A percentile compares a stretch with the other conserved stretches of the same genome.
Conservation (phyloP, 2,888 invertebrate species). For the Eupithecia abbreviata region DNA sequence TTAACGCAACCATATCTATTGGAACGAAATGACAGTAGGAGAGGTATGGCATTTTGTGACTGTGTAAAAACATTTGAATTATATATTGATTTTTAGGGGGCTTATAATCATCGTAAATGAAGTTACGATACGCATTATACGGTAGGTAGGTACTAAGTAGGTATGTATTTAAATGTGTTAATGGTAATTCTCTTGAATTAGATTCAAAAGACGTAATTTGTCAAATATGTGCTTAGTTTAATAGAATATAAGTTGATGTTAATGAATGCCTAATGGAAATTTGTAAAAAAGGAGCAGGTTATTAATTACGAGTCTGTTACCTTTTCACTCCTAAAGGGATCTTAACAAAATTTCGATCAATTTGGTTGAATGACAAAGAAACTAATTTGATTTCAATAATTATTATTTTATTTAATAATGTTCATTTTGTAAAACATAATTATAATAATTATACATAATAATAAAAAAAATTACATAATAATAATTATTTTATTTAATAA, state of each 20-base stretch:
- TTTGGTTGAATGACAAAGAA: no score
- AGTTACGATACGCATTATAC: not conserved
- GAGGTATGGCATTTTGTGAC: not conserved
- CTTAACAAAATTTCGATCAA: no score
- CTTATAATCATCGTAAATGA: not conserved
- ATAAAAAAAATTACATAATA: no score
- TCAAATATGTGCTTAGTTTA: not conserved
- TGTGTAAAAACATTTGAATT: not conserved
- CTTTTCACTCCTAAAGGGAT: no score
- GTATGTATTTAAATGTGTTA: not conserved
- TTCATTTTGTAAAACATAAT: no score
- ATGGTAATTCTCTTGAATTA: conserved; percentile 27
- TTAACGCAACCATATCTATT: not conserved
- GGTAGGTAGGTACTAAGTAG: not conserved
- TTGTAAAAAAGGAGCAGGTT: not conserved
- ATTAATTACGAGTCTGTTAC: no score
- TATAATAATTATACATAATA: no score
- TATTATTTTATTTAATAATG: no score
- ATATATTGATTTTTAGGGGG: not conserved
- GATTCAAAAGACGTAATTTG: conserved; percentile 20
- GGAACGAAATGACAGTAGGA: not conserved
- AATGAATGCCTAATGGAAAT: not conserved
- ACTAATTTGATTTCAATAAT: no score
- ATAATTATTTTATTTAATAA: no score
- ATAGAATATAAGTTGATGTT: conserved; percentile 11